A percentile compares a stretch with the other conserved stretches of the same genome.
phyloP scores from a whole-genome alignment of 1,140 invertebrate species.

The Meteorus sp. region DNA sequence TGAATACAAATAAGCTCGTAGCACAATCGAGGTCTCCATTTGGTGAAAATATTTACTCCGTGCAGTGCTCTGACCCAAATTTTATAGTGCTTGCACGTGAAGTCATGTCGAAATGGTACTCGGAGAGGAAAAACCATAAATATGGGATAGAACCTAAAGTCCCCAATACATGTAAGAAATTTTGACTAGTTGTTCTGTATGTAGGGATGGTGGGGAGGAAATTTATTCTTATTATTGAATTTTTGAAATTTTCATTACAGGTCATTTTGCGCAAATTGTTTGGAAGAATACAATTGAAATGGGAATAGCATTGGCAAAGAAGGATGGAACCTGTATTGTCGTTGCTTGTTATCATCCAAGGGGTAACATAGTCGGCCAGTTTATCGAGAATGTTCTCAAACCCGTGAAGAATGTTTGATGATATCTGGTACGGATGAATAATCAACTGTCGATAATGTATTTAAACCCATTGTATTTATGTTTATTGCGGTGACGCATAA shows the following conservation, averaged over 20 bases:
- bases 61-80: slow-evolving; percentile 70
- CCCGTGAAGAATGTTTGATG: slow-evolving; percentile 45
- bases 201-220: no score
- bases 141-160: slow-evolving; percentile 66
- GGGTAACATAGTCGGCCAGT: slow-evolving; percentile 77
- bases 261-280: slow-evolving; percentile 75
- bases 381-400: slow-evolving; percentile 70
- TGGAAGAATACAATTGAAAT: slow-evolving; percentile 75
- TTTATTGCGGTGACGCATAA: slow-evolving; percentile 20
- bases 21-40: slow-evolving; percentile 67
- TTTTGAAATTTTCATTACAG: slow-evolving; percentile 44
- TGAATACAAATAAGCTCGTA: slow-evolving; percentile 68
- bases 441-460: slow-evolving; percentile 38
- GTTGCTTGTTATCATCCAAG: slow-evolving; percentile 82
- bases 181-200: slow-evolving; percentile 18
- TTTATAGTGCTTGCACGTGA: slow-evolving; percentile 66
- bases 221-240: slow-evolving; percentile 4
- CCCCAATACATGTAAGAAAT: slow-evolving; percentile 59
- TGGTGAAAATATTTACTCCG: slow-evolving; percentile 69
- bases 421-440: not conserved
- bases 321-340: slow-evolving; percentile 64
- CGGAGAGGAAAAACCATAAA: slow-evolving; percentile 66
- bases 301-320: slow-evolving; percentile 74
- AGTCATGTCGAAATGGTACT: slow-evolving; percentile 71
- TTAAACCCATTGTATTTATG: slow-evolving; percentile 43